Percentiles rank a stretch among this genome's conserved stretches.
Conservation (phyloP, 2,797 vertebrate species). For the Epinephelus coioides region DNA sequence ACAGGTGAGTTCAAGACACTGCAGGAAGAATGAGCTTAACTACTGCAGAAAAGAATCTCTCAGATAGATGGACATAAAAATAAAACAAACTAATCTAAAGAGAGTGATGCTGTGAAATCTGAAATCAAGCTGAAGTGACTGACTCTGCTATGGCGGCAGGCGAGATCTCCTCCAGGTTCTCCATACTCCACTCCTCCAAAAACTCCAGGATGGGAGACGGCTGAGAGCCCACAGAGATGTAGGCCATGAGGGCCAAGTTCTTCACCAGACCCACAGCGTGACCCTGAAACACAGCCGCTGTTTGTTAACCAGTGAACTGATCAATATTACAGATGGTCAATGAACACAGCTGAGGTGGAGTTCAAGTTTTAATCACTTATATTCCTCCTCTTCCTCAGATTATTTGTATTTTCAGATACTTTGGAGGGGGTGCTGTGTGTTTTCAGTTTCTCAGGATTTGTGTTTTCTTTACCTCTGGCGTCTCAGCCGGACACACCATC, state of each 20-base stretch:
- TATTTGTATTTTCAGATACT: not conserved
- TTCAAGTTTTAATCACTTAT: too few relatives aligned
- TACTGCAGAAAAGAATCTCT: not conserved
- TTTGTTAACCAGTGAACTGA: too few relatives aligned
- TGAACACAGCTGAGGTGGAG: too few relatives aligned
- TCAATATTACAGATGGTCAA: too few relatives aligned
- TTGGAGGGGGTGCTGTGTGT: not conserved
- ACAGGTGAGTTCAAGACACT: not conserved
- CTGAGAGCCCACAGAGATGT: slow-evolving; percentile 99
- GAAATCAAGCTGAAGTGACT: slow-evolving; percentile 60
- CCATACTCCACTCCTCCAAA: slow-evolving; percentile 99
- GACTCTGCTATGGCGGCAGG: slow-evolving; percentile 99
- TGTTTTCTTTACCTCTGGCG: slow-evolving; percentile 90
- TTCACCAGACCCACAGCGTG: slow-evolving; percentile 99
- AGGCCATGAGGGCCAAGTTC: slow-evolving; percentile 98
- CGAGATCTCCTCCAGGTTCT: slow-evolving; percentile 99
- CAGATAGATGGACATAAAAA: too few relatives aligned
- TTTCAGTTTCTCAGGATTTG: slow-evolving; percentile 54
- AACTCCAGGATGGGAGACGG: slow-evolving; percentile 99
- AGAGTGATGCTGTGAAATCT: not conserved
- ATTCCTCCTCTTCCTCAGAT: too few relatives aligned
- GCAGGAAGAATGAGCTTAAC: not conserved
- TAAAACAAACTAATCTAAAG: not conserved
- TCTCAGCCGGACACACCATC: slow-evolving; percentile 99
- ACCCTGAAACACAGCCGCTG: slow-evolving; percentile 83